Conservation (phyloP, 2,888 invertebrate genomes). For the Chrysolina americana region DNA sequence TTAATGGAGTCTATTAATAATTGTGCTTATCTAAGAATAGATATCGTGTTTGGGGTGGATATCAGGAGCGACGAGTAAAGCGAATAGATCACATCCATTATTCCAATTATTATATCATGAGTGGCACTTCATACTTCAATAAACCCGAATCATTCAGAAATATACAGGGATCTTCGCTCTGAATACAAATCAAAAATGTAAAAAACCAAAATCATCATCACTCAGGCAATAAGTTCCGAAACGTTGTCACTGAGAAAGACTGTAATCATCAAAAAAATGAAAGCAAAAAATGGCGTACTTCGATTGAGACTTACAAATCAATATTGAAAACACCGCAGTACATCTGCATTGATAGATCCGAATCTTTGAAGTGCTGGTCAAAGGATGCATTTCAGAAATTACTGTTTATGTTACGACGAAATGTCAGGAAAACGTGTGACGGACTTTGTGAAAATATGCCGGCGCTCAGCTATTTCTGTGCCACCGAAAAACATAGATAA, state of each 20-base stretch:
- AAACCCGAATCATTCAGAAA: no score
- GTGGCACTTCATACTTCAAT: no score
- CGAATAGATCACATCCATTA: no score
- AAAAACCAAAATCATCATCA: no score
- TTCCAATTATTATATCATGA: no score
- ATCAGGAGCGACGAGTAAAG: no score
- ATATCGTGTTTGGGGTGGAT: not conserved
- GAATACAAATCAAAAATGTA: no score
- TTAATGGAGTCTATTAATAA: not conserved
- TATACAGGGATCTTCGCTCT: no score
- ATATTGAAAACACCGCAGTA: not conserved
- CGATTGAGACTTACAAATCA: not conserved
- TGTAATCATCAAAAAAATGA: no score
- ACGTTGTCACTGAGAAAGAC: no score
- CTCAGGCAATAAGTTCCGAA: no score
- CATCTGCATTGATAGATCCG: not conserved
- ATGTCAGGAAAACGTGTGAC: not conserved
- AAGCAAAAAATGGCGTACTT: no score
- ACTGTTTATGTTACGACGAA: not conserved
- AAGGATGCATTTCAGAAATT: not conserved
- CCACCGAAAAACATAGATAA: not conserved
- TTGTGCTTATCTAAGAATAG: not conserved
- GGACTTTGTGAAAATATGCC: not conserved
- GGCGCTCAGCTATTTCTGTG: slow-evolving; percentile 11
- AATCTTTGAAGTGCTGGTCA: not conserved